phyloP scores from a whole-genome alignment of 2,113 vertebrate species.

The Lophochroa leadbeateri region DNA sequence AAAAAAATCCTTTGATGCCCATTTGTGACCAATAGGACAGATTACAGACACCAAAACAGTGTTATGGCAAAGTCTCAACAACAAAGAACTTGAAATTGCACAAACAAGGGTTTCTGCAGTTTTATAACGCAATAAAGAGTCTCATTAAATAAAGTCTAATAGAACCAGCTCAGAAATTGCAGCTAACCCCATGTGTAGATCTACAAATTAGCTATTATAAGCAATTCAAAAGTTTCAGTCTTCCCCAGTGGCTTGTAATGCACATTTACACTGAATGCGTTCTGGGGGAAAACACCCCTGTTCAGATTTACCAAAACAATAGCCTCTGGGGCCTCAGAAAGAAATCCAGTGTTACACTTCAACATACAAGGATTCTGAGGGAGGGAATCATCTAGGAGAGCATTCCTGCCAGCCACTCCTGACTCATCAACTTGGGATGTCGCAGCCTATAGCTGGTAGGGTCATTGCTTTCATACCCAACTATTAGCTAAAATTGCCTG shows the following conservation, averaged over 20 bases:
- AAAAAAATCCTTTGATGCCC: neutral
- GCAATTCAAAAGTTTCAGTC: neutral
- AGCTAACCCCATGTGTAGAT: neutral
- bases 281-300: neutral
- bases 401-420: neutral
- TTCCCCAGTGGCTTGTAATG: neutral
- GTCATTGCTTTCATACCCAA: neutral
- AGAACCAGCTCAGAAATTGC: neutral
- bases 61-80: neutral
- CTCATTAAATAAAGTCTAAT: conserved; percentile 20
- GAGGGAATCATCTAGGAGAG: neutral
- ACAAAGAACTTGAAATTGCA: neutral
- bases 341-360: neutral
- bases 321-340: neutral
- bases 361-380: neutral
- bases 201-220: neutral
- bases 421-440: neutral
- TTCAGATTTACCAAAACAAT: neutral
- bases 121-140: neutral
- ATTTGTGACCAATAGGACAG: neutral
- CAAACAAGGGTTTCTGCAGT: neutral
- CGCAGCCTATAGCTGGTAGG: rapidly evolving
- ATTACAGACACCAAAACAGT: neutral
- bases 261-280: neutral
- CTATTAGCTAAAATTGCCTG: neutral